Conservation (phyloP, 2,797 vertebrate species). For the Morus bassanus region DNA sequence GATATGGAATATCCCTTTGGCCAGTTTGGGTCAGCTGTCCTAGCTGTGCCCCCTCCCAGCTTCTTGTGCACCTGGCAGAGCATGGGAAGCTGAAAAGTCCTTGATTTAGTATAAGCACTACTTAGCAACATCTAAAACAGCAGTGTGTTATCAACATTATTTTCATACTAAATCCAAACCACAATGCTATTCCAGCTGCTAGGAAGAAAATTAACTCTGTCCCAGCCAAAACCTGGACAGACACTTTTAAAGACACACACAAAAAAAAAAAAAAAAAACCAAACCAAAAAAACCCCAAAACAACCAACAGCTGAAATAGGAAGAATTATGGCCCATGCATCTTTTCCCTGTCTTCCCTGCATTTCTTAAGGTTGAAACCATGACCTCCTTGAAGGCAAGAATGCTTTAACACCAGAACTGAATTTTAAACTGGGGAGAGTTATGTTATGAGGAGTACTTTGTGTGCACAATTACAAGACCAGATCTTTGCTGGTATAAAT, state of each 20-base stretch:
- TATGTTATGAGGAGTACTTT: background rate
- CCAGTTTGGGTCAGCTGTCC: no score
- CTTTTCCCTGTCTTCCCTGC: fast-evolving
- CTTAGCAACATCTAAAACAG: no score
- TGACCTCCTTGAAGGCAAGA: background rate
- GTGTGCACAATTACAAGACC: background rate
- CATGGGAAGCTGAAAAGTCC: no score
- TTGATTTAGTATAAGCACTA: no score
- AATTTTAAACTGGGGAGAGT: background rate
- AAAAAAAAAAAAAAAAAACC: background rate
- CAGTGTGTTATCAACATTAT: no score
- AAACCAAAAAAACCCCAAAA: no score
- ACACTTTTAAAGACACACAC: background rate
- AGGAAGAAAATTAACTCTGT: no score
- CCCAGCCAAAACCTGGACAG: background rate
- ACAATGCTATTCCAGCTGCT: no score
- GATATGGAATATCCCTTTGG: no score
- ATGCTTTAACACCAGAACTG: background rate
- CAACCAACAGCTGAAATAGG: background rate
- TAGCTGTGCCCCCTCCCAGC: no score
- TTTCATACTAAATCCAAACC: no score
- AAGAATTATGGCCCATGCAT: background rate
- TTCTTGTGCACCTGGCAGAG: no score
- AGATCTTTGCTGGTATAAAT: background rate
- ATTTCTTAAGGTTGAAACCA: background rate